A percentile compares a stretch with the other conserved stretches of the same genome.
Evolutionary conservation across 1,140 invertebrate species (phyloP).

Genomic region (Lerema accius): DNA sequence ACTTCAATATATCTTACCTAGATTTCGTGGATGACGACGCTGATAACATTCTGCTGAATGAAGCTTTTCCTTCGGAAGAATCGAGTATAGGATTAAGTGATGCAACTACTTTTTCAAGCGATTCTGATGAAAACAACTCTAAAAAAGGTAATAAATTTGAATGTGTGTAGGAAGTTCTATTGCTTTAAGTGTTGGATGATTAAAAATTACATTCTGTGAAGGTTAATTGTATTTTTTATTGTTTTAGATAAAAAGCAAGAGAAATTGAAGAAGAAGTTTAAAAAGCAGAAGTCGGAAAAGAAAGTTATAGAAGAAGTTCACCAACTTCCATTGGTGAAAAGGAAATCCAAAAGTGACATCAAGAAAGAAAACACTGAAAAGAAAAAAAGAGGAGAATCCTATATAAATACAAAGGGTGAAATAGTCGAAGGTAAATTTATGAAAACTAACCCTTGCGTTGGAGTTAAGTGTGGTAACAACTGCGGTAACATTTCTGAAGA

Average conservation of each 20-base stretch:
- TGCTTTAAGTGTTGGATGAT: too few species aligned
- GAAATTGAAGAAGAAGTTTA: not conserved
- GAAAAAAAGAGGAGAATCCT: conserved; percentile 11
- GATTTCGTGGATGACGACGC: conserved; percentile 9
- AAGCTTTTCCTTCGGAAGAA: conserved; percentile 17
- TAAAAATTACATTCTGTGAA: not conserved
- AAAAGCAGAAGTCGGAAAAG: conserved; percentile 7
- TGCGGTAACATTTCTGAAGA: conserved; percentile 25
- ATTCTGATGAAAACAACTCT: not conserved
- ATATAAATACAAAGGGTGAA: conserved; percentile 9
- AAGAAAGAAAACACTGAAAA: conserved; percentile 15
- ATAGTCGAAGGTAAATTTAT: conserved; percentile 4
- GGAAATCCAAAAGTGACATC: conserved; percentile 1
- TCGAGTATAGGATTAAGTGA: not conserved
- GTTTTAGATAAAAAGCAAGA: not conserved
- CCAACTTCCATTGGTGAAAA: not conserved
- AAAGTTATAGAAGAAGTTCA: not conserved
- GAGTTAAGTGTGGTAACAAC: conserved; percentile 14
- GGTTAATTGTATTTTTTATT: not conserved
- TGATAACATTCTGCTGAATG: conserved; percentile 1
- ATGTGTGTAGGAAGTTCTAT: too few species aligned
- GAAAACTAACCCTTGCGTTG: conserved; percentile 29
- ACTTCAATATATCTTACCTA: conserved; percentile 14
- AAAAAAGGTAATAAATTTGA: too few species aligned
- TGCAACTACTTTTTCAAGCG: not conserved